Evolutionary conservation across 2,888 invertebrate genomes (phyloP).

Genomic region (Aethes cnicana): DNA sequence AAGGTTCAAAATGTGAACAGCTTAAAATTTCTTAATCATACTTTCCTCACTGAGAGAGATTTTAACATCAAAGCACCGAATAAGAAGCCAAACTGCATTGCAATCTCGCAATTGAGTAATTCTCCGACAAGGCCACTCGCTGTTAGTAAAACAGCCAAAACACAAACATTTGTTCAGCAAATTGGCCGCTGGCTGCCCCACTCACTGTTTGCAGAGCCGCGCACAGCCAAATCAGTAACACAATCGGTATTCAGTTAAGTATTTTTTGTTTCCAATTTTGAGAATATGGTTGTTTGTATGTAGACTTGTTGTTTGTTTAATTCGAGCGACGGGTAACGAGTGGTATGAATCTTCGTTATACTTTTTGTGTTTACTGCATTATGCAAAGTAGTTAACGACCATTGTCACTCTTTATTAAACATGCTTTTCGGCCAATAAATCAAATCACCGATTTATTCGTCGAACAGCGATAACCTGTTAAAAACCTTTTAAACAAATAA

Average conservation of each 20-base stretch:
- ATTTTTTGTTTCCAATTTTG: conserved; percentile 13
- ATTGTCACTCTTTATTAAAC: conserved; percentile 2
- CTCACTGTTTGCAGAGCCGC: background rate
- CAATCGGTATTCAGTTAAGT: conserved; percentile 6
- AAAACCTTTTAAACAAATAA: conserved; percentile 27
- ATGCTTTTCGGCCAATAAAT: conserved; percentile 26
- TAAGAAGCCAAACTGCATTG: background rate
- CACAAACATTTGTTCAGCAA: background rate
- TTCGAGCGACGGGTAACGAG: background rate
- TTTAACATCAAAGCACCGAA: too few species aligned
- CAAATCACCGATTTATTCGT: conserved; percentile 3
- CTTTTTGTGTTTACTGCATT: background rate
- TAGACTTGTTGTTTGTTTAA: background rate
- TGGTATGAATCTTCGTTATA: background rate
- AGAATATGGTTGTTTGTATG: conserved; percentile 1
- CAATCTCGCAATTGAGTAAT: background rate
- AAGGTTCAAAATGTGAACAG: too few species aligned
- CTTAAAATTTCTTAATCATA: too few species aligned
- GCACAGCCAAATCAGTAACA: conserved; percentile 1
- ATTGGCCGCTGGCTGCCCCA: background rate
- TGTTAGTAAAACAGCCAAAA: background rate
- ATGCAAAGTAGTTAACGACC: conserved; percentile 19
- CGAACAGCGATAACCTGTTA: conserved; percentile 18
- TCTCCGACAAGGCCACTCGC: background rate
- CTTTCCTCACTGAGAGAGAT: too few species aligned